phyloP scores from a whole-genome alignment of 2,888 invertebrate genomes.

The Synergus umbraculus region DNA sequence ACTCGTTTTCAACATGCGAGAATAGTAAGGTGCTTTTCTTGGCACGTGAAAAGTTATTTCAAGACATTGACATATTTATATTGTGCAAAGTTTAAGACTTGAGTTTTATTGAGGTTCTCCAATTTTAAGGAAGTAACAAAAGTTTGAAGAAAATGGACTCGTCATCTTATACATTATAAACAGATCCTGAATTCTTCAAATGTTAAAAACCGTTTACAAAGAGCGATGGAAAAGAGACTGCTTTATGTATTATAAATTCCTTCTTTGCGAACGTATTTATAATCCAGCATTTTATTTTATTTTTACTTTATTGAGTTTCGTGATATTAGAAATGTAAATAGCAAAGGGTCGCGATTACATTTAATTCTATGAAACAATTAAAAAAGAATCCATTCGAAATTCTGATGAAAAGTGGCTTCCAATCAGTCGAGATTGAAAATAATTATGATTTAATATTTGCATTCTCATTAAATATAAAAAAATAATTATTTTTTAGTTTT shows the following conservation, averaged over 20 bases:
- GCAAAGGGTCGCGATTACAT: not conserved
- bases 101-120: not conserved
- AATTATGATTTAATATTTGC: not conserved
- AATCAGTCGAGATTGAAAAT: not conserved
- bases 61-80: not conserved
- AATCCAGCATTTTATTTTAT: no score
- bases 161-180: not conserved
- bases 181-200: not conserved
- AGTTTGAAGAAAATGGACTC: not conserved
- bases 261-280: no score
- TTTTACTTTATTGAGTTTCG: no score
- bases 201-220: not conserved
- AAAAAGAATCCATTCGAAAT: not conserved
- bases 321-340: not conserved
- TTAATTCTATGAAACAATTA: not conserved
- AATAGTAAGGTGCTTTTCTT: not conserved
- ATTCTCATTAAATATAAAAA: not conserved
- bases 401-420: not conserved
- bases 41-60: constrained; percentile 13
- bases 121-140: not conserved
- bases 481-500: not conserved
- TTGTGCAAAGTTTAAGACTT: not conserved
- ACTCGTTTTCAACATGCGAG: not conserved
- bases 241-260: no score
- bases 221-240: no score